Evolutionary conservation across 2,888 invertebrate species (phyloP), one percentile per base, ranked within the genome.

Genomic region (Brachylomia viminalis): DNA sequence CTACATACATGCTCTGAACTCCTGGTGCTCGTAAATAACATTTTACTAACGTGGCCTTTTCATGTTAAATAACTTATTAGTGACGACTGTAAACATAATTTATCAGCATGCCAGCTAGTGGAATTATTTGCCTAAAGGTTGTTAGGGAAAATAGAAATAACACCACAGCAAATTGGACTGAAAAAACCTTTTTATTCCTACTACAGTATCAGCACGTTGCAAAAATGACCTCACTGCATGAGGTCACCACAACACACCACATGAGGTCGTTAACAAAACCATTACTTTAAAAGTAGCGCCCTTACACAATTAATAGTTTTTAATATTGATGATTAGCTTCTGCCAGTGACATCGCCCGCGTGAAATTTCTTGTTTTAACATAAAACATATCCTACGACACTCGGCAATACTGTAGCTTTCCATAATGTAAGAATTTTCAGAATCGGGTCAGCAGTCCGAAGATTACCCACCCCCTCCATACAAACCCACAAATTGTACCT

Each of bases 171-270:
- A 38, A 38, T 8, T 45, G 23, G 27, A 73, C 30, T 56, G 15
- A 4, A 54, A 52, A 33, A 72, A 27, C 10, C 17, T 4, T 30
- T 30, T 33, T 62, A 38, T 59, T 45, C 15, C n/a, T 67, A 54
- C 3, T 67, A 17, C n/a, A 64, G 17, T 54, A 64, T 52, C 20
- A 42, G 68, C 54, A 70, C 66, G 62, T 56, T 77, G 77, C 74
- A 77, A 15, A 52, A 70, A 54, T 80, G 74, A 85, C 69, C 65
- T 86, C 77, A 86, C 70, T 45, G 73, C 45, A 72, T 85, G 83
- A 83, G 72, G 79, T 80, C 79, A 85, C 52, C 69, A 15, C 58
- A 17, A 15, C 58, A 66, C 65, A 67, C n/a, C n/a, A 49, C 65
- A 61, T 78, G 58, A 61, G 61, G 47, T 75, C 66, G 69, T 79